Evolutionary conservation across 2,113 vertebrate species (phyloP).

Genomic region (Coryphaenoides rupestris): DNA sequence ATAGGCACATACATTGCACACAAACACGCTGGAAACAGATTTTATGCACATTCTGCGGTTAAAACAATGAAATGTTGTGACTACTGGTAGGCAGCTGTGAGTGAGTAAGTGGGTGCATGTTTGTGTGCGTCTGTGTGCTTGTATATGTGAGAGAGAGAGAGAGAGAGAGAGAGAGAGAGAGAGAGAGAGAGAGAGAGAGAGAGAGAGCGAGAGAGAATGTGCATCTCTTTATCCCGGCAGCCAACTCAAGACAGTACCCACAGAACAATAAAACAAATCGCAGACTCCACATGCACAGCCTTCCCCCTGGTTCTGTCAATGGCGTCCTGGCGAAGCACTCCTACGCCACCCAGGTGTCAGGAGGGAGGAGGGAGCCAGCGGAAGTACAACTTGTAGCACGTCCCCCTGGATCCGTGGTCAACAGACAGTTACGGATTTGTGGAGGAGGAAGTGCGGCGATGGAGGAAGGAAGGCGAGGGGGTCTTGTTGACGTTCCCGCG

Average conservation of each 20-base stretch:
- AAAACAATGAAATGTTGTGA: background rate
- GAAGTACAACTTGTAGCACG: conserved; percentile 13
- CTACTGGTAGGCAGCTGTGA: too few relatives aligned
- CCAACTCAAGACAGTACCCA: too few relatives aligned
- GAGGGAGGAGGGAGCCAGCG: conserved; percentile 11
- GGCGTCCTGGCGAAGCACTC: conserved; percentile 20
- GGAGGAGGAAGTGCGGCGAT: conserved; percentile 33
- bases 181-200: background rate
- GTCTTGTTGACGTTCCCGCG: conserved; percentile 37
- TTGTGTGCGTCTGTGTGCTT: background rate
- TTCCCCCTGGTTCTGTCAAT: conserved; percentile 43
- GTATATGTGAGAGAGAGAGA: background rate
- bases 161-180: conserved; percentile 1
- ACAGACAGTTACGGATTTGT: conserved; percentile 39
- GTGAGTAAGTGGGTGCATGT: too few relatives aligned
- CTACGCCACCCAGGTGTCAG: conserved; percentile 13
- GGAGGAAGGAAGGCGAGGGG: conserved; percentile 17
- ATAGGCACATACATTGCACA: conserved; percentile 4
- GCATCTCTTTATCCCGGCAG: too few relatives aligned
- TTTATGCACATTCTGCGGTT: background rate
- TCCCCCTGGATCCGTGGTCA: conserved; percentile 19
- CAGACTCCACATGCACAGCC: conserved; percentile 8
- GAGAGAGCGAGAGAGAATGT: background rate
- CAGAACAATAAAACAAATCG: too few relatives aligned
- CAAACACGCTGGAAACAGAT: conserved; percentile 2